These are phyloP conservation scores for Spisula solida DNA, from an alignment of 2,888 invertebrate species.

Conservation along the genomic window DNA sequence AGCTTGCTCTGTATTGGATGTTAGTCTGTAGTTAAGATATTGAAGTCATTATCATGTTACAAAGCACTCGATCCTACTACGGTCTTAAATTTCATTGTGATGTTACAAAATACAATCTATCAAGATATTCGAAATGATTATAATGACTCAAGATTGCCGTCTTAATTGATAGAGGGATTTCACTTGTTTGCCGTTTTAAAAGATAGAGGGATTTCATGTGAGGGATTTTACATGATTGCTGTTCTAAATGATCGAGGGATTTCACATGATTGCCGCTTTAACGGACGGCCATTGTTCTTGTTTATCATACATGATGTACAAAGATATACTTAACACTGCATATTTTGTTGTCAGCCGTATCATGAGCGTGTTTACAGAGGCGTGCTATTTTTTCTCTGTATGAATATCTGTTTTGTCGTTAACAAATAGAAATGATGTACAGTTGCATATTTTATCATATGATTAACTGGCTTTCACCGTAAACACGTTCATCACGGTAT, in stretches of 20 bases:
- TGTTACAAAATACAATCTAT: too few species aligned
- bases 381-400: background rate
- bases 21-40: too few species aligned
- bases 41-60: too few species aligned
- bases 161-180: too few species aligned
- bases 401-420: slow-evolving; percentile 8
- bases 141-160: too few species aligned
- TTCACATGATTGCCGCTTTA: background rate
- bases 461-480: background rate
- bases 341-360: background rate
- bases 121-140: too few species aligned
- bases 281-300: background rate
- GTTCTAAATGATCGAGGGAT: background rate
- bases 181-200: too few species aligned
- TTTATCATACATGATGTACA: slow-evolving; percentile 6
- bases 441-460: slow-evolving; percentile 23
- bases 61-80: too few species aligned
- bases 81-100: too few species aligned
- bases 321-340: background rate
- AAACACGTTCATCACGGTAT: background rate
- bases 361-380: slow-evolving; percentile 10
- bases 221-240: too few species aligned
- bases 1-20: too few species aligned
- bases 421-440: slow-evolving; percentile 22
- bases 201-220: too few species aligned